Evolutionary conservation across 2,888 invertebrate species (phyloP), one percentile per base, ranked within the genome.

Genomic region (Trisateles emortualis): DNA sequence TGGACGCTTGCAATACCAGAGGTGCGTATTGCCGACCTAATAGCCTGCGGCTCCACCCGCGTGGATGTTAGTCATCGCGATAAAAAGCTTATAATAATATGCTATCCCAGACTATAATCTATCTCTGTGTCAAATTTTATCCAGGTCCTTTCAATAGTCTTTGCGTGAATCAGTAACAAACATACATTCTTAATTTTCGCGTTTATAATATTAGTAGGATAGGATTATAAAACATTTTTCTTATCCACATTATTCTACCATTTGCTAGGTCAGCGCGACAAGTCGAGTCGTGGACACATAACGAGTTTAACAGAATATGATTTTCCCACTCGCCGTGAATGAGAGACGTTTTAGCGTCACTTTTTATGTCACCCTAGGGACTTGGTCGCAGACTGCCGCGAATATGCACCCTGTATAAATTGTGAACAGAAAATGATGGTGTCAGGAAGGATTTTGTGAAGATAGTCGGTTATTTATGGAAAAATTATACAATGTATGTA

Each of bases 261-360:
- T 46, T 44, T 90, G 92, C 91, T 81, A 79, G 91, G 92, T 92
- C 92, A 92, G 92, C 92, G 79, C 86, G 81, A 85, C 84, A 83
- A 86, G 88, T 83, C 88, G 85, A 87, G 86, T 83, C 90, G 86
- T 85, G 88, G 90, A 84, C 90, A 86, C 85, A 76, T 92, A 92
- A 92, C 92, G 86, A 92, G 86, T 90, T 92, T 92, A 92, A 86
- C 90, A 90, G 89, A 92, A 92, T 92, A 92, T 92, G 92, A 92
- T 92, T 92, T 90, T 81, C 84, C 73, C 85, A 75, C 76, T 71
- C 62, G 79, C 76, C 58, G 48, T 72, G 86, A 83, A 84, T 84
- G 88, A 85, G 90, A 74, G 84, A 87, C 90, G 83, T 90, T 91
- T 92, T 87, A 89, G 84, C 87, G 87, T 78, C 89, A 84, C 85